Evolutionary conservation across 2,797 vertebrate species (phyloP), one percentile per base, ranked within the genome.

Genomic region (Muscicapa comitata): DNA sequence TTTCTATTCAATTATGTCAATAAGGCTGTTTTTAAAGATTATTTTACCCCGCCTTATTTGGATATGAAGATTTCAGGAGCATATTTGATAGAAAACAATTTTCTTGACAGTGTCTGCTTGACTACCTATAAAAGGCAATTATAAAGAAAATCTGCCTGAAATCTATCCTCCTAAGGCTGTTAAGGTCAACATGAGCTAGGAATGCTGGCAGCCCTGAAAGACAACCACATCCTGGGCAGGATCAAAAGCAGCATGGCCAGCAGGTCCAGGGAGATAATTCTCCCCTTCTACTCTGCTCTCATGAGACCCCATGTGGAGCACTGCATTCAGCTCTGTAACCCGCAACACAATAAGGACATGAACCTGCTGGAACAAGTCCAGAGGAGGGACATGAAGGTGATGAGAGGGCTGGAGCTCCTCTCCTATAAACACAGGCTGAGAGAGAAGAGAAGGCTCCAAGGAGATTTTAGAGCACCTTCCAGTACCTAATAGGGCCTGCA

Each of bases 341-440:
- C 31, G 4, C 42, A 68, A 3, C 16, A 37, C 2, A 24, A 5
- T 5, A 59, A 53, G 21, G 31, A 68, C 1, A 1, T 0, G 0
- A 61, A 26, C 12, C 15, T 68, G 16, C 37, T 11, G 61, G 16
- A 68, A 16, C 12, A 17, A 81, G 40, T n/a, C 26, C 35, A 61
- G 24, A 45, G 11, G 17, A 81, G 10, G 13, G 19, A 16, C 47
- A 31, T 21, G 23, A 61, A 61, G 29, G 55, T n/a, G 40, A 28
- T 5, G 9, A 61, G 40, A 67, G 31, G 17, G 40, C 12, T 61
- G 35, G 10, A 42, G 13, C 35, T 37, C 31, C 62, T 42, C 62
- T 75, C 31, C 48, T 28, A 37, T 6, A 18, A 68, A 28, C 10
- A 53, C 4, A 48, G 23, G 31, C 26, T 88, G 62, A 48, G 35